These are phyloP conservation scores for Carterocephalus palaemon DNA, from an alignment of 2,888 invertebrate genomes.

Conservation along the genomic window DNA sequence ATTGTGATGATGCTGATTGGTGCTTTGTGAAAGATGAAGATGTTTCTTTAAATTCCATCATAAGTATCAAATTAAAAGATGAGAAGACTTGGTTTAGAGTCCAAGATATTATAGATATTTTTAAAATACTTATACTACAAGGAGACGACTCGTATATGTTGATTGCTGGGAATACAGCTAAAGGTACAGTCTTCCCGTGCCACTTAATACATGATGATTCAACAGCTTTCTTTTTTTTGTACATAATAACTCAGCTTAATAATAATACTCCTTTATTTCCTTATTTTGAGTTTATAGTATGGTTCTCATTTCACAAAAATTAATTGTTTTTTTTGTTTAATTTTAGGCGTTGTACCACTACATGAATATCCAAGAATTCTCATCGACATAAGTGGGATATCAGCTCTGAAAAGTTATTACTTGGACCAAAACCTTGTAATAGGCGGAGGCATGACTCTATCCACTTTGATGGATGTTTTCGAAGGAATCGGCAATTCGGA, in stretches of 20 bases:
- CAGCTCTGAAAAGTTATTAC: slow-evolving; percentile 70
- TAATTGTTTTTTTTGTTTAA: slow-evolving; percentile 5
- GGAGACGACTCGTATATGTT: slow-evolving; percentile 77
- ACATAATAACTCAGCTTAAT: too few species aligned
- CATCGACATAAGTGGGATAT: slow-evolving; percentile 80
- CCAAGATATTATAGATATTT: slow-evolving; percentile 65
- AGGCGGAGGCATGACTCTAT: slow-evolving; percentile 77
- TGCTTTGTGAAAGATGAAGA: slow-evolving; percentile 38
- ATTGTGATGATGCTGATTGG: slow-evolving; percentile 37
- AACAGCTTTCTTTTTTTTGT: not conserved
- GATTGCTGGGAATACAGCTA: slow-evolving; percentile 87
- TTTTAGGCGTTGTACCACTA: slow-evolving; percentile 61
- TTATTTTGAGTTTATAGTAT: too few species aligned
- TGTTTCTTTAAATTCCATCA: slow-evolving; percentile 6
- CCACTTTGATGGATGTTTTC: slow-evolving; percentile 70
- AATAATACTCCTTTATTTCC: too few species aligned
- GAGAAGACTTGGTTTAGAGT: slow-evolving; percentile 74
- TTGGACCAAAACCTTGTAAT: slow-evolving; percentile 63
- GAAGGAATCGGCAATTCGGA: slow-evolving; percentile 37
- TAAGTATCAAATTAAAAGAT: slow-evolving; percentile 53
- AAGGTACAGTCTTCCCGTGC: slow-evolving; percentile 69
- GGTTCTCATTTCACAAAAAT: too few species aligned
- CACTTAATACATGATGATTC: not conserved
- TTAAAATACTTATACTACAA: slow-evolving; percentile 62
- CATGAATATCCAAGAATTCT: slow-evolving; percentile 60